Base-by-base conservation (phyloP, 2,888 invertebrate species). In the Heliothis peltigera region DNA sequence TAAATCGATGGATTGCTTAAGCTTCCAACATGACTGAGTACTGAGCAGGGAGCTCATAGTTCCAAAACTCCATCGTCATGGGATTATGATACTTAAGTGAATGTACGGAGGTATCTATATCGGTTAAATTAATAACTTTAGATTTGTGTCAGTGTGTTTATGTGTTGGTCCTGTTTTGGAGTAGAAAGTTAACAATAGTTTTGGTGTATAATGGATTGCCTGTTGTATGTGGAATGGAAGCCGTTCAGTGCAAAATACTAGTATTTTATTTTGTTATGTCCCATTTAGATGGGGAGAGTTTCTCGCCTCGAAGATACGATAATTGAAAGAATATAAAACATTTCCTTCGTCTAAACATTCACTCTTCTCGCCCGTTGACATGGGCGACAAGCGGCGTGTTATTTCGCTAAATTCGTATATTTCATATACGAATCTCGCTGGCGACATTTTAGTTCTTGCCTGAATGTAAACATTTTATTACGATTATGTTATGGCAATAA, bases 21-120 rank as follows among this genome's bases (percentile, higher is more conserved):
- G 74, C 55, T 72, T 74, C 68, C 64, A 60, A 54, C 39, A 66
- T 81, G 79, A 80, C 64, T 69, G 74, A 80, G 77, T 74, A 69
- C 69, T 74, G 64, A 63, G 35, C 57, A 8, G 79, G 80, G 80
- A 80, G 58, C 57, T 66, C 61, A 75, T 77, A 78, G 78, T 80
- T 78, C 60, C 44, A 17, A n/a, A 75, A 79, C 73, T 75, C 58
- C 12, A 28, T 39, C 39, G 47, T 17, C 65, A 49, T 43, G 73
- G 81, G 79, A 73, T 68, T 79, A 67, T 66, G 57, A 53, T 60
- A 52, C 66, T 81, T 49, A 68, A 67, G 66, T 76, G 73, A 81
- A 80, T 80, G 63, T 75, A 46, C 71, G 57, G 61, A 51, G 67
- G 64, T 73, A 70, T 64, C 57, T 57, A 32, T 55, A 62, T 54